Evolutionary conservation across 92 coral and sea anemone genomes (phyloP).

Genomic region (Umimayanthus kanabou): DNA sequence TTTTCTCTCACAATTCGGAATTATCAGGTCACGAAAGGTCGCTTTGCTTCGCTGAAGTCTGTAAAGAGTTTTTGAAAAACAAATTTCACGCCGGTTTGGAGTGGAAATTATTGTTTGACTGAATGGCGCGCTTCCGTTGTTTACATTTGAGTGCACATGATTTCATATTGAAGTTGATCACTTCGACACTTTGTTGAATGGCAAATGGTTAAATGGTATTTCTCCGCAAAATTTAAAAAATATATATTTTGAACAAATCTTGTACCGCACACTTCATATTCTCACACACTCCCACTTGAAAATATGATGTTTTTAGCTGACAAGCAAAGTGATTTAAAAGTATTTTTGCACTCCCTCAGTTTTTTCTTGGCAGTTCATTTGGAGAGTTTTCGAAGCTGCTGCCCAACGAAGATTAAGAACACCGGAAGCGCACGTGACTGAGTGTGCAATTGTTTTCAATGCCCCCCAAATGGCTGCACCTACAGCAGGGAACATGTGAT

Average conservation of each 20-base stretch:
- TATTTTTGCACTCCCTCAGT: not conserved
- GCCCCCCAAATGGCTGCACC: not conserved
- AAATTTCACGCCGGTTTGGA: slow-evolving; percentile 9
- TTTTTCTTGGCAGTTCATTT: not conserved
- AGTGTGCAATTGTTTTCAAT: not conserved
- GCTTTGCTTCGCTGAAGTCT: not conserved
- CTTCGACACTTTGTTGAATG: too few species aligned
- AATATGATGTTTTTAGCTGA: not conserved
- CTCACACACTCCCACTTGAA: not conserved
- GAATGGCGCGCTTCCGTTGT: not conserved
- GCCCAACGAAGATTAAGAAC: not conserved
- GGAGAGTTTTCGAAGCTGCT: not conserved
- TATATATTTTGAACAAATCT: not conserved
- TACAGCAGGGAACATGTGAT: too few species aligned
- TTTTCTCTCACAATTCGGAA: not conserved
- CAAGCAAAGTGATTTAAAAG: not conserved
- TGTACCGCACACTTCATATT: not conserved
- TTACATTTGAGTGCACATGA: not conserved
- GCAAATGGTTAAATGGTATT: too few species aligned
- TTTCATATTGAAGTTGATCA: too few species aligned
- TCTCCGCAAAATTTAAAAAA: not conserved
- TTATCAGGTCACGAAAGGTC: slow-evolving; percentile 11
- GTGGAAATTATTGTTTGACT: not conserved
- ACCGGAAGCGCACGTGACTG: slow-evolving; percentile 20
- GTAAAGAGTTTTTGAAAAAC: not conserved